Base-by-base conservation (phyloP, 2,113 vertebrate species). In the Mastomys coucha region DNA sequence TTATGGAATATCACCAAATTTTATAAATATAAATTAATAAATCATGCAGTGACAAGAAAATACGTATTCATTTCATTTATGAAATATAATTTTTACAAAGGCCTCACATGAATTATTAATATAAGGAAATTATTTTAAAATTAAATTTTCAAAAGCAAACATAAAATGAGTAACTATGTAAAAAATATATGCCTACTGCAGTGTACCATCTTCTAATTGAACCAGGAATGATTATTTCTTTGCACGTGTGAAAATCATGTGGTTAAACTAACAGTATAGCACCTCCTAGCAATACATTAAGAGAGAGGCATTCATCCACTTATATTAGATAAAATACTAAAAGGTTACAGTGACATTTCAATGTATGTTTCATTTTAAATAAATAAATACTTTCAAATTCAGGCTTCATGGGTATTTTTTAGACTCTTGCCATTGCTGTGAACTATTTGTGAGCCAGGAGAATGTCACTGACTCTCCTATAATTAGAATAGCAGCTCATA, bases 11-110 rank as follows among this genome's bases (percentile, higher is more conserved):
- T 1, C 36, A 96, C 19, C 26, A 2, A 51, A 56, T 93, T 92
- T 97, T 87, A 77, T 53, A 82, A 87, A 73, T 76, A 45, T 78
- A n/a, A 93, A 84, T 12, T 77, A 91, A 90, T 93, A 28, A 94
- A 80, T 96, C 24, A 87, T 14, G 19, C 13, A 69, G n/a, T 45
- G 3, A 20, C 81, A 19, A 94, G 31, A 76, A 91, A 88, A 67
- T 13, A 22, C 22, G 24, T 16, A 53, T 45, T 4, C 58, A 42
- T 94, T 88, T 93, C 75, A 94, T 77, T 45, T 89, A 49, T n/a
- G 45, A 11, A 91, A 72, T 84, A 81, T 88, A 51, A 73, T 63
- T 89, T 95, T 91, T 49, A 72, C 63, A 24, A 22, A 63, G 53
- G 36, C 22, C 12, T 69, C 36, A 56, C 4, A 70, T 7, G 91